Evolutionary conservation across 2,797 vertebrate species (phyloP).

Genomic region (Pangasius djambal): DNA sequence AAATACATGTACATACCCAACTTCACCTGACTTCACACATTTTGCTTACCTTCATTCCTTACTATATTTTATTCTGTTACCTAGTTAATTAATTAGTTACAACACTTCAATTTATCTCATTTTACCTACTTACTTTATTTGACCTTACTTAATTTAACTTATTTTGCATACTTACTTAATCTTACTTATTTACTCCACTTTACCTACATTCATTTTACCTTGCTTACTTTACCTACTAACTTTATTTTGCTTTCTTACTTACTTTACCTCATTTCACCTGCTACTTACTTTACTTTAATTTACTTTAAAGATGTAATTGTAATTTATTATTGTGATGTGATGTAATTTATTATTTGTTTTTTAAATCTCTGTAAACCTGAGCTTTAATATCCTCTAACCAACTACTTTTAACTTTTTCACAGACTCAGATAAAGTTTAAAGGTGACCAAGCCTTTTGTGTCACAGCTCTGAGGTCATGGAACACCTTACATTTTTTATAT

Average conservation of each 20-base stretch:
- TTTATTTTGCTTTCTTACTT: not conserved
- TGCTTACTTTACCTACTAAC: not conserved
- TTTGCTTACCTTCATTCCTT: not conserved
- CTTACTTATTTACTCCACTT: not conserved
- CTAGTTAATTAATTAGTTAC: not conserved
- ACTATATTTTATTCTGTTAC: not conserved
- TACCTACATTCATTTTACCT: not conserved
- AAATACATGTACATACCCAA: too few relatives aligned
- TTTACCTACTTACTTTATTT: not conserved
- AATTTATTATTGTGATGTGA: not conserved
- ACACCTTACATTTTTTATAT: not conserved
- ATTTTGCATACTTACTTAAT: not conserved
- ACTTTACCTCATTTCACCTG: not conserved
- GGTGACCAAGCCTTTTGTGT: not conserved
- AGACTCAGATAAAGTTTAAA: not conserved
- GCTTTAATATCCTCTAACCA: not conserved
- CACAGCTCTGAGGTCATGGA: not conserved
- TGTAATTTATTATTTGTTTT: not conserved
- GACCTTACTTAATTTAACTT: not conserved
- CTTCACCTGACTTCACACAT: too few relatives aligned
- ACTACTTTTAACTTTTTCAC: not conserved
- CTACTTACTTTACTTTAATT: not conserved
- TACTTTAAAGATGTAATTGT: too few relatives aligned
- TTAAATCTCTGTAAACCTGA: not conserved
- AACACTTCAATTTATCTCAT: not conserved